phyloP scores from a whole-genome alignment of 2,888 invertebrate species.

The Drosophila flavopinicola region DNA sequence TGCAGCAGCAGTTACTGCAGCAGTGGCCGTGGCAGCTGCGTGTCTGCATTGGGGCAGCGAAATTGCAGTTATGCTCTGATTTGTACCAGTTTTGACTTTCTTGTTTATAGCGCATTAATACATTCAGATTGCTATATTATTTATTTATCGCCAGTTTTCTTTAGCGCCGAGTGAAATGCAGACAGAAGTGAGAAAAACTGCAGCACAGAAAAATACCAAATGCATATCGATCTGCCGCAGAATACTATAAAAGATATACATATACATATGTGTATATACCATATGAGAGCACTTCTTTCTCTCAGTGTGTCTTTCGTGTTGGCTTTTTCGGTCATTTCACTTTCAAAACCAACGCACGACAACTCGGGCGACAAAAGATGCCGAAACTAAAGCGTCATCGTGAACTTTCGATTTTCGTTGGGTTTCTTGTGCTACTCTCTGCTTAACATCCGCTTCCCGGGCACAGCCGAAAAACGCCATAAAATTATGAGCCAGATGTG shows the following conservation, averaged over 20 bases:
- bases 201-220: constrained; percentile 18
- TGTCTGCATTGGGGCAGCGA: constrained; percentile 73
- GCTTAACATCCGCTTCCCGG: constrained; percentile 76
- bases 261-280: not conserved
- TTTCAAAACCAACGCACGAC: constrained; percentile 76
- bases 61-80: constrained; percentile 85
- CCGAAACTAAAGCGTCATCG: constrained; percentile 58
- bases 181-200: constrained; percentile 34
- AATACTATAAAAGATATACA: too few species aligned
- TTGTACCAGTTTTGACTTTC: constrained; percentile 85
- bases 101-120: constrained; percentile 82
- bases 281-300: not conserved
- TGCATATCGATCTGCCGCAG: constrained; percentile 26
- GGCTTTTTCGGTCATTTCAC: constrained; percentile 72
- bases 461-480: constrained; percentile 65
- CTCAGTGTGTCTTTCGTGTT: not conserved
- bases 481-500: constrained; percentile 72
- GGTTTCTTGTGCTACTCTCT: constrained; percentile 26
- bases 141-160: constrained; percentile 76
- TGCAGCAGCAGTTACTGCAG: not conserved
- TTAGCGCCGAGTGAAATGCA: constrained; percentile 51
- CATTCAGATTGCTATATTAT: constrained; percentile 78
- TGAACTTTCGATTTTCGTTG: constrained; percentile 79
- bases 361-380: constrained; percentile 58
- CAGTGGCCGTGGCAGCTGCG: constrained; percentile 35